These are phyloP conservation scores for Scaptomyza pallida DNA, from an alignment of 1,140 invertebrate species.

Conservation along the genomic window DNA sequence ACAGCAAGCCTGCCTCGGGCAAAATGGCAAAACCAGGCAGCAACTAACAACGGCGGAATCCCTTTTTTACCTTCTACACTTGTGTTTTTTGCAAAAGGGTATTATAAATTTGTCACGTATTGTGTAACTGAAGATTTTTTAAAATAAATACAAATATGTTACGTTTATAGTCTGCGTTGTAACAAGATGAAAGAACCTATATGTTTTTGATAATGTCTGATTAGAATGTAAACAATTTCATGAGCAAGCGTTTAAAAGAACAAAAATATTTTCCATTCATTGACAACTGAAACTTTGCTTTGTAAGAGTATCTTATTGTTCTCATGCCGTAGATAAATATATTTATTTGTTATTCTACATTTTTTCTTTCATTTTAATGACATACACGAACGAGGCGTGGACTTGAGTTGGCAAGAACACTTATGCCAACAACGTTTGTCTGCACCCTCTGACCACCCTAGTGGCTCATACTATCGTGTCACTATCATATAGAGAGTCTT, in stretches of 20 bases:
- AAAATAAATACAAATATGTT: too few relatives aligned
- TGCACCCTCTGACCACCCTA: neutral
- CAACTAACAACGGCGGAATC: constrained; percentile 39
- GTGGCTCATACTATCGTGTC: neutral
- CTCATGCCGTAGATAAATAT: neutral
- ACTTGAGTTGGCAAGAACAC: constrained; percentile 42
- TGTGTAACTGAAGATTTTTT: neutral
- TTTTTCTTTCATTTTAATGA: constrained; percentile 56
- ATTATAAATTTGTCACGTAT: neutral
- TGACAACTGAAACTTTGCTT: too few relatives aligned
- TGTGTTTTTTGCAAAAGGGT: neutral
- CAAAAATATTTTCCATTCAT: too few relatives aligned
- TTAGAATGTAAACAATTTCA: too few relatives aligned
- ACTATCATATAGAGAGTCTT: constrained; percentile 38
- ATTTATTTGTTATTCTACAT: constrained; percentile 5
- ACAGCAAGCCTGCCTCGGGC: constrained; percentile 12
- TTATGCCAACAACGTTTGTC: constrained; percentile 10
- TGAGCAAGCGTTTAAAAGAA: too few relatives aligned
- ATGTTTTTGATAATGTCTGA: too few relatives aligned
- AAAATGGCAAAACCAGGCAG: constrained; percentile 19
- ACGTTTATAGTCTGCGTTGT: too few relatives aligned
- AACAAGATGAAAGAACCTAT: too few relatives aligned
- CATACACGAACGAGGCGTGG: constrained; percentile 59
- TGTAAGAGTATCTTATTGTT: neutral
- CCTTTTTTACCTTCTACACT: constrained; percentile 16